Evolutionary conservation across 2,797 vertebrate species (phyloP).

Genomic region (Eulemur coronatus): DNA sequence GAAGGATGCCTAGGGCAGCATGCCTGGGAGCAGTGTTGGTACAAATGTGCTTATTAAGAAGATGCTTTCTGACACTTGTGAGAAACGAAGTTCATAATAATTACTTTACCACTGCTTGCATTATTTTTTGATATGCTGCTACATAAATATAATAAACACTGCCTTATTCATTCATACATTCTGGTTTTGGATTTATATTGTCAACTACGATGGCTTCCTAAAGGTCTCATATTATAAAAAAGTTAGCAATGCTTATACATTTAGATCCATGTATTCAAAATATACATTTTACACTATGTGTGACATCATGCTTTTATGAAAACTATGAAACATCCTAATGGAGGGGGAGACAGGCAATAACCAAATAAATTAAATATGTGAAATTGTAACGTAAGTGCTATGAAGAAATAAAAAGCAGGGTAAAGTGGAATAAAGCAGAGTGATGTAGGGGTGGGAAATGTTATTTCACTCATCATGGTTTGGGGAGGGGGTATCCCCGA

Average conservation of each 20-base stretch:
- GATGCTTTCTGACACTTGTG: background rate
- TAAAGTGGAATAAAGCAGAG: background rate
- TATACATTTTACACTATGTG: background rate
- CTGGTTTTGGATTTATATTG: background rate
- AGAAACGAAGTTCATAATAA: background rate
- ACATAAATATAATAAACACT: conserved; percentile 1
- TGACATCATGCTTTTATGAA: background rate
- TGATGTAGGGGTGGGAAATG: background rate
- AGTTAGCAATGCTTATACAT: background rate
- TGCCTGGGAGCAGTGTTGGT: background rate
- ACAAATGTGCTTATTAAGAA: background rate
- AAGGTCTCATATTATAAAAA: background rate
- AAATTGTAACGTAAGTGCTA: background rate
- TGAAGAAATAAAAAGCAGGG: background rate
- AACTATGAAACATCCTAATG: background rate
- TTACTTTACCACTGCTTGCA: background rate
- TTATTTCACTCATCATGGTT: background rate
- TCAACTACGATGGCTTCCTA: background rate
- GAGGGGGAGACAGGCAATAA: background rate
- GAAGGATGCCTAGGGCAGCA: background rate
- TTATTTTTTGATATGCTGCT: background rate
- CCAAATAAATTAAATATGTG: background rate
- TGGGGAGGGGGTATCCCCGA: too few species aligned
- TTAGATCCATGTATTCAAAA: background rate
- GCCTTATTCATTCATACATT: background rate